Conservation (phyloP, 2,888 invertebrate genomes). For the Drosophila flavopinicola region DNA sequence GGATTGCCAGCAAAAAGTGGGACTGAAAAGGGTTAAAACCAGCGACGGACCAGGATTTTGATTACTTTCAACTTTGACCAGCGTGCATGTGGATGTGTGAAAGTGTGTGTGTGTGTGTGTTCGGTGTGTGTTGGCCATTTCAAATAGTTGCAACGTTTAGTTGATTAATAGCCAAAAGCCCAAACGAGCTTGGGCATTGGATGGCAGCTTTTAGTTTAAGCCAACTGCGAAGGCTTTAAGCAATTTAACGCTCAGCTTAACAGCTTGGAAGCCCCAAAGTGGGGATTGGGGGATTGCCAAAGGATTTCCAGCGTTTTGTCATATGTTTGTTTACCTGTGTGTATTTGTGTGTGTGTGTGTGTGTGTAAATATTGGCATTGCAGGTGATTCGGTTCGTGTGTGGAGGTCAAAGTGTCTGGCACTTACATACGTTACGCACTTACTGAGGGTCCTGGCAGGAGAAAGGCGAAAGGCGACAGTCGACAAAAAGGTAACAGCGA, state of each 20-base stretch:
- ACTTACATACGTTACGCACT: slow-evolving; percentile 31
- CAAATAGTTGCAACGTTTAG: slow-evolving; percentile 78
- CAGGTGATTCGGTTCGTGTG: slow-evolving; percentile 59
- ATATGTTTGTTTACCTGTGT: slow-evolving; percentile 42
- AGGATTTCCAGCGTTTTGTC: slow-evolving; percentile 29
- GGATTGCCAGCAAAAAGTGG: slow-evolving; percentile 20
- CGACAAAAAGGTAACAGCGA: slow-evolving; percentile 28
- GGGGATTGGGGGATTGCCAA: slow-evolving; percentile 1
- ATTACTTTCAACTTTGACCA: slow-evolving; percentile 71
- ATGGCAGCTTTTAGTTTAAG: slow-evolving; percentile 67
- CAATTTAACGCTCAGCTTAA: slow-evolving; percentile 80
- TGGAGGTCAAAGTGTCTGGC: slow-evolving; percentile 49
- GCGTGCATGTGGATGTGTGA: slow-evolving; percentile 12
- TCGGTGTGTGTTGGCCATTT: slow-evolving; percentile 44
- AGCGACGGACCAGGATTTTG: slow-evolving; percentile 62
- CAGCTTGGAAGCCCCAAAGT: slow-evolving; percentile 45
- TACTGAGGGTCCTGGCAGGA: neutral
- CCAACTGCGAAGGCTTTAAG: slow-evolving; percentile 73
- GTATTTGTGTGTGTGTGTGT: slow-evolving; percentile 22
- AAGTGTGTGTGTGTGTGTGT: slow-evolving; percentile 7
- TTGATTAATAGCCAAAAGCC: slow-evolving; percentile 73
- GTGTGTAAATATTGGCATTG: slow-evolving; percentile 68
- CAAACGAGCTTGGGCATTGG: slow-evolving; percentile 9
- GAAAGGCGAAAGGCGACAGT: slow-evolving; percentile 23
- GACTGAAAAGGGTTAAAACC: slow-evolving; percentile 42